Conservation (phyloP, 92 coral and sea anemone species). For the Zoanthus sansibaricus region DNA sequence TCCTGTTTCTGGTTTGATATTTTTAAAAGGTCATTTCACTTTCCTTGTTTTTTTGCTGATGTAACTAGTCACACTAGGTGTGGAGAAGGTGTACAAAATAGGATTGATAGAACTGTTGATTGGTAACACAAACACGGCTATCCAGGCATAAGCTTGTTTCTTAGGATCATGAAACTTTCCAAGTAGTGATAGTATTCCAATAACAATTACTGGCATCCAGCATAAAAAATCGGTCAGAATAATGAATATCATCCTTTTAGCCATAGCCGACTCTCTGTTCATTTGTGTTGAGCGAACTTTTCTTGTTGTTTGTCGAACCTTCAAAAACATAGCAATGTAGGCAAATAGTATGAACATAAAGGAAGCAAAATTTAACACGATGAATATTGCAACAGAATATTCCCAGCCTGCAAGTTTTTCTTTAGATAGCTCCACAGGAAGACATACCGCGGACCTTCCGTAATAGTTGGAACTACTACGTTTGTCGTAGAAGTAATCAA, state of each 20-base stretch:
- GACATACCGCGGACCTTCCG: slow-evolving; percentile 90
- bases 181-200: slow-evolving; percentile 75
- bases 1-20: background rate
- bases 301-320: slow-evolving; percentile 61
- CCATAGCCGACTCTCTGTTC: slow-evolving; percentile 79
- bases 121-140: slow-evolving; percentile 93
- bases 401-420: slow-evolving; percentile 85
- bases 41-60: background rate
- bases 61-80: slow-evolving; percentile 44
- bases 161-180: slow-evolving; percentile 83
- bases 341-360: slow-evolving; percentile 79
- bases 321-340: slow-evolving; percentile 74
- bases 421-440: slow-evolving; percentile 83
- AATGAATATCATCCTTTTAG: slow-evolving; percentile 80
- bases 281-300: slow-evolving; percentile 79
- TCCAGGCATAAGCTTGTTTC: slow-evolving; percentile 86
- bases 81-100: slow-evolving; percentile 86
- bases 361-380: slow-evolving; percentile 74
- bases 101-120: slow-evolving; percentile 91
- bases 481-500: slow-evolving; percentile 71
- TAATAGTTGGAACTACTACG: slow-evolving; percentile 67
- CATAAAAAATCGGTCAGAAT: slow-evolving; percentile 85
- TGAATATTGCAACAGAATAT: slow-evolving; percentile 77
- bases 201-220: slow-evolving; percentile 95
- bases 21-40: background rate